Base-by-base conservation (phyloP, 1,140 invertebrate genomes). In the Zaprionus inermis region DNA sequence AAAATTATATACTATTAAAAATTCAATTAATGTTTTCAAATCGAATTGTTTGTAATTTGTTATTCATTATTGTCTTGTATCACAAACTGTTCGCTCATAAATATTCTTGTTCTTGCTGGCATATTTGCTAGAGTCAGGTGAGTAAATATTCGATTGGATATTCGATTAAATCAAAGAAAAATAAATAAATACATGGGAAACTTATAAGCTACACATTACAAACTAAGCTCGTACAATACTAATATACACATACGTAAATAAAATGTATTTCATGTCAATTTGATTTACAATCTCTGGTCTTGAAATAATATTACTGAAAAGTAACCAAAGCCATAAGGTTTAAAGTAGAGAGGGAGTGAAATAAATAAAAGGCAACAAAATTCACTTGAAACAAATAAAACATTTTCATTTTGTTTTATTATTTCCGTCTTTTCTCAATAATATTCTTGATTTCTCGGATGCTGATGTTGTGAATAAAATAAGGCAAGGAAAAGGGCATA, bases 351-450 rank as follows among this genome's bases (percentile, higher is more conserved):
- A 9, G 38, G 7, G 14, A n/a, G 36, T 55, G 24, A 67, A 7
- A 34, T 32, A 63, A 69, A 60, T 30, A 24, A 51, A 71, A 56
- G 49, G 34, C 36, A 63, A 52, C 28, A 60, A 76, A 76, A 59
- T 65, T 72, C 61, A 54, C 68, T 72, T 20, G 49, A 57, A 34
- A 71, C 32, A 59, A 68, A 71, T 71, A 22, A 51, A 36, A 36
- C 34, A 46, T 56, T 46, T 57, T 52, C 20, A 10, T 51, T 58
- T 58, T 20, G 11, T 61, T 34, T 51, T 52, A 12, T 34, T 67
- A 16, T n/a, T 60, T 52, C 6, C 41, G 30, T 49, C 57, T 56
- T 28, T 34, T 32, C 6, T 52, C 22, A 28, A 38, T 36, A 22
- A 18, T 28, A 55, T 54, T 58, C 49, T 49, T 51, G 51, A 32